Percentiles rank a stretch among this genome's conserved stretches.
Conservation (phyloP, 30 jellyfish, hydroid and myxozoan species). For the Aurelia aurita region DNA sequence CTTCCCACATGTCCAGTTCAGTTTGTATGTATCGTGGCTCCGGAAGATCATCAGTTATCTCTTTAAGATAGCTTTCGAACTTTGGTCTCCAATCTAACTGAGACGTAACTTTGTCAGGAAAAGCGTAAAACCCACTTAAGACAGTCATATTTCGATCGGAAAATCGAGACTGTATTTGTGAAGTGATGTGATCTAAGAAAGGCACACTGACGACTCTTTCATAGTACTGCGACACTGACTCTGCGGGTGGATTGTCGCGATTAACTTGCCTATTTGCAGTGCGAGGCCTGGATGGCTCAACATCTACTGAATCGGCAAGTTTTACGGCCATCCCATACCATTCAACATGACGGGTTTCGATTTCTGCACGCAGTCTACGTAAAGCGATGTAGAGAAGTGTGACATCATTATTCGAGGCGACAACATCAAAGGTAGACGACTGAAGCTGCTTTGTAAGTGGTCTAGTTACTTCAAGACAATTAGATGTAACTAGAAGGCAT, state of each 20-base stretch:
- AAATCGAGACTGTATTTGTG: constrained; percentile 21
- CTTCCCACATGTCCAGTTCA: constrained; percentile 54
- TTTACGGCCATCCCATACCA: constrained; percentile 8
- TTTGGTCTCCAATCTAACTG: constrained; percentile 38
- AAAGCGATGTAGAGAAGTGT: constrained; percentile 1
- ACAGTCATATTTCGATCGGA: neutral
- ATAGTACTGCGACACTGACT: constrained; percentile 20
- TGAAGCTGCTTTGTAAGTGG: constrained; percentile 46
- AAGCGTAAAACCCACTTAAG: constrained; percentile 54
- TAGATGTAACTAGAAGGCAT: neutral
- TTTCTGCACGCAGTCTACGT: neutral
- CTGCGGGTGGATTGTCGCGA: constrained; percentile 21
- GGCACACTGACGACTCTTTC: constrained; percentile 44
- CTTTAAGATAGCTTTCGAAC: neutral
- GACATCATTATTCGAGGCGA: neutral
- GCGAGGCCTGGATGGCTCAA: constrained; percentile 6
- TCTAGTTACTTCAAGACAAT: constrained; percentile 19
- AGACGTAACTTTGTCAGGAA: constrained; percentile 30
- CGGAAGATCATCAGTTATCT: constrained; percentile 16
- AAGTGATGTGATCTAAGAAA: constrained; percentile 27
- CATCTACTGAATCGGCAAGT: constrained; percentile 15
- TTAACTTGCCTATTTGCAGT: constrained; percentile 2
- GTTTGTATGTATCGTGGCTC: constrained; percentile 39
- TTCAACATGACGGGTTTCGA: no score
- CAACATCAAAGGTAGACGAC: neutral